phyloP scores from a whole-genome alignment of 2,888 invertebrate genomes.

The Kryphioiulus occultus region DNA sequence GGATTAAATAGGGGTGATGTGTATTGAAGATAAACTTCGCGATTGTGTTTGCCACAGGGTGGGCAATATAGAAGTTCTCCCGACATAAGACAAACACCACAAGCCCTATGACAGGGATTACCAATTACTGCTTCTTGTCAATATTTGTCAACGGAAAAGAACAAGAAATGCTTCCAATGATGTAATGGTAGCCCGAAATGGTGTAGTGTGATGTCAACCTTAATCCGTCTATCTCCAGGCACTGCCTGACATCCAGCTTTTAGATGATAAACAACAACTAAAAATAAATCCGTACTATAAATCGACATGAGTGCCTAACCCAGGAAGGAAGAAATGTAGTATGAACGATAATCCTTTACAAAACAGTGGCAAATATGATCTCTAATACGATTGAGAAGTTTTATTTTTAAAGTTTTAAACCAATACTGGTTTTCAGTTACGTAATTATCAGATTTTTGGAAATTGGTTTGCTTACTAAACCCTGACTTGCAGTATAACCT shows the following conservation, averaged over 20 bases:
- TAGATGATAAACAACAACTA: background rate
- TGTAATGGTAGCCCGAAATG: slow-evolving; percentile 13
- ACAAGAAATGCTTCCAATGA: slow-evolving; percentile 33
- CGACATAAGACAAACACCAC: slow-evolving; percentile 9
- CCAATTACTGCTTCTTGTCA: slow-evolving; percentile 40
- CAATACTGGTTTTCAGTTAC: background rate
- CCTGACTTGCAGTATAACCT: no score
- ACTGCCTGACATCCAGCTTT: background rate
- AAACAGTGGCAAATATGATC: background rate
- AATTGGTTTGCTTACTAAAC: no score
- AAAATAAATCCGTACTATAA: background rate
- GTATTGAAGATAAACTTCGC: background rate
- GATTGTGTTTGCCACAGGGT: slow-evolving; percentile 19
- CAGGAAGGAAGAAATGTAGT: background rate
- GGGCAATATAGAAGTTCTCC: background rate
- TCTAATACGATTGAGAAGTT: background rate
- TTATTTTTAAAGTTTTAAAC: background rate
- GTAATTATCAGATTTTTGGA: background rate
- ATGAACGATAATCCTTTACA: slow-evolving; percentile 4
- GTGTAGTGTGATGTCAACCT: slow-evolving; percentile 17
- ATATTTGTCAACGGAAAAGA: slow-evolving; percentile 41
- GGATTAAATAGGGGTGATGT: background rate
- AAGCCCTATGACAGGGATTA: slow-evolving; percentile 43
- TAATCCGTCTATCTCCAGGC: background rate
- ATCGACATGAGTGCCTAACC: background rate